phyloP scores from a whole-genome alignment of 2,888 invertebrate species.

The Idaea biselata region DNA sequence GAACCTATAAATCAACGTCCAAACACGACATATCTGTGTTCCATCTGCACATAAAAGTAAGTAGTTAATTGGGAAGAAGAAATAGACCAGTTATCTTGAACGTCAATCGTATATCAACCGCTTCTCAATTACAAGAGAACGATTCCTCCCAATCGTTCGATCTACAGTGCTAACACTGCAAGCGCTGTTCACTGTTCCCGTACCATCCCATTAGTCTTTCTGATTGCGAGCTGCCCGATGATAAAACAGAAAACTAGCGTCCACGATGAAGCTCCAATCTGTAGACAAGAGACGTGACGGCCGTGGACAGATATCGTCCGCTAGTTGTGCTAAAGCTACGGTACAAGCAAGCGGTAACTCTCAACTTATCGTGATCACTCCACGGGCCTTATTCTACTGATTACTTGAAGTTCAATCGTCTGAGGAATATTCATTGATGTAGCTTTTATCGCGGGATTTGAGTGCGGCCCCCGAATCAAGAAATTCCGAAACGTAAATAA shows the following conservation, averaged over 20 bases:
- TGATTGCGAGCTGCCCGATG: conserved; percentile 17
- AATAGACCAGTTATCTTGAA: neutral
- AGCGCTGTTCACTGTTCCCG: conserved; percentile 20
- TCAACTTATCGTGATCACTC: conserved; percentile 55
- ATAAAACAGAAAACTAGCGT: conserved; percentile 19
- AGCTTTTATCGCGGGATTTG: too few relatives aligned
- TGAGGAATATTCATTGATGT: too few relatives aligned
- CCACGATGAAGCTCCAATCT: conserved; percentile 16
- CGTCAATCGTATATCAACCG: conserved; percentile 8
- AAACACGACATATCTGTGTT: neutral
- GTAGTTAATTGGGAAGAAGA: neutral
- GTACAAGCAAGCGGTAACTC: conserved; percentile 29
- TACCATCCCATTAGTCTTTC: conserved; percentile 38
- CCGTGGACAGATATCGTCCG: conserved; percentile 41
- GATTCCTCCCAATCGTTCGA: conserved; percentile 24
- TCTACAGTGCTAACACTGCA: conserved; percentile 30
- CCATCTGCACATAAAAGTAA: conserved; percentile 7
- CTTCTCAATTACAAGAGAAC: conserved; percentile 13
- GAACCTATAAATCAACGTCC: neutral
- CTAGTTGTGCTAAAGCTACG: conserved; percentile 12
- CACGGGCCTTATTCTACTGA: conserved; percentile 10
- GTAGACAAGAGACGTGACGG: conserved; percentile 50
- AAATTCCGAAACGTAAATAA: too few relatives aligned
- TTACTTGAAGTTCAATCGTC: too few relatives aligned
- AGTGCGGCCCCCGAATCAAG: too few relatives aligned